Percentiles rank a stretch among this genome's conserved stretches.
phyloP scores from a whole-genome alignment of 1,140 invertebrate genomes.

The Lucilia sericata region DNA sequence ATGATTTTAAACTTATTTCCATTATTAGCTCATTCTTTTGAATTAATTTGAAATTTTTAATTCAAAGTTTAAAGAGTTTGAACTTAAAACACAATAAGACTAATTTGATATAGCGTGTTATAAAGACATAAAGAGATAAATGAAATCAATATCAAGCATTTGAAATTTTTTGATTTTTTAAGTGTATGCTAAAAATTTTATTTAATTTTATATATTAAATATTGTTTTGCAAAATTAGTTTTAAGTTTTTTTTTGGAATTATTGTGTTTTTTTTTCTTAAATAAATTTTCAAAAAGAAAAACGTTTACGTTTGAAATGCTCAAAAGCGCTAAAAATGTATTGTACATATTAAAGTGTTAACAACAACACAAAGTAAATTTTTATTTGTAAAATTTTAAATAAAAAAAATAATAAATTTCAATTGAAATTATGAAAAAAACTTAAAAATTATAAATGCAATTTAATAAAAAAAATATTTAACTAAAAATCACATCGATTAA shows the following conservation, averaged over 20 bases:
- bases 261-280: neutral
- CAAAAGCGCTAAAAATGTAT: slow-evolving; percentile 40
- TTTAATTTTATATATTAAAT: neutral
- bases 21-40: no score
- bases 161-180: neutral
- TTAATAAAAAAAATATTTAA: neutral
- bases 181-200: neutral
- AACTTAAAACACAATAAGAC: neutral
- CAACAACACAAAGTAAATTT: slow-evolving; percentile 17
- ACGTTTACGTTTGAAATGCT: neutral
- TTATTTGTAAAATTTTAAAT: neutral
- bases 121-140: neutral
- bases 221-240: slow-evolving; percentile 2
- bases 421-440: neutral
- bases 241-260: neutral
- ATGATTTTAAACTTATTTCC: no score
- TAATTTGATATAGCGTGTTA: neutral
- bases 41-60: neutral
- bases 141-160: neutral
- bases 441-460: neutral
- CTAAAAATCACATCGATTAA: slow-evolving; percentile 3
- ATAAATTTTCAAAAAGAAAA: neutral
- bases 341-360: slow-evolving; percentile 32
- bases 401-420: neutral
- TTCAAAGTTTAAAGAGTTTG: neutral